Conservation (phyloP, 2,113 vertebrate genomes). For the Silurus glanis region DNA sequence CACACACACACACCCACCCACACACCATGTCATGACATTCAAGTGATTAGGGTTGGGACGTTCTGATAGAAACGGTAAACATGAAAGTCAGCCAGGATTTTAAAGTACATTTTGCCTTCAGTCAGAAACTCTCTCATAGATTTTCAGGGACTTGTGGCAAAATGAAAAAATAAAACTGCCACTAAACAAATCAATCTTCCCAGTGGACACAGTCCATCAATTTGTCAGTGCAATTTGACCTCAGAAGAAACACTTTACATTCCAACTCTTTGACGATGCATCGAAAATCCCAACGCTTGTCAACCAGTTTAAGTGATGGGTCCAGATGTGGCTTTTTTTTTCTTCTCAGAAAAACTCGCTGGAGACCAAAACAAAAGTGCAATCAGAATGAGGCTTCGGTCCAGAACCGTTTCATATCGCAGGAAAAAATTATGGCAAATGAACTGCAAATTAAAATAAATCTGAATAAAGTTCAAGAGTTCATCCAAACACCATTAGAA, state of each 20-base stretch:
- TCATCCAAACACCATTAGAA: neutral
- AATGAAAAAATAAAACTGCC: neutral
- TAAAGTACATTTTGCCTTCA: neutral
- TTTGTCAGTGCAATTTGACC: conserved; percentile 27
- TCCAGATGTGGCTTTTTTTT: conserved; percentile 18
- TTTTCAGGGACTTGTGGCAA: neutral
- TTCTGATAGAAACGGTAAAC: neutral
- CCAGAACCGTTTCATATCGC: neutral
- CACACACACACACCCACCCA: neutral
- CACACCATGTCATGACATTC: neutral
- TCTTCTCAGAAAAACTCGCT: neutral
- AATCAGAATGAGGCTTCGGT: neutral
- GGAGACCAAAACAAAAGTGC: conserved; percentile 7
- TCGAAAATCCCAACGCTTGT: neutral
- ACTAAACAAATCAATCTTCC: conserved; percentile 12
- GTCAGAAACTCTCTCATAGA: neutral
- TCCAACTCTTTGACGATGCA: neutral
- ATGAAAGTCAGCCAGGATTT: neutral
- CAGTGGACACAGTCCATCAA: conserved; percentile 22
- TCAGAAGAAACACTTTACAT: conserved; percentile 23
- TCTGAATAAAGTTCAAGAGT: neutral
- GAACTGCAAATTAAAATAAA: neutral
- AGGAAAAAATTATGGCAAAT: neutral
- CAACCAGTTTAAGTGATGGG: neutral
- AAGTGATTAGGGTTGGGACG: neutral